A percentile compares a stretch with the other conserved stretches of the same genome.
Conservation (phyloP, 2,888 invertebrate species). For the Microctonus hyperodae region DNA sequence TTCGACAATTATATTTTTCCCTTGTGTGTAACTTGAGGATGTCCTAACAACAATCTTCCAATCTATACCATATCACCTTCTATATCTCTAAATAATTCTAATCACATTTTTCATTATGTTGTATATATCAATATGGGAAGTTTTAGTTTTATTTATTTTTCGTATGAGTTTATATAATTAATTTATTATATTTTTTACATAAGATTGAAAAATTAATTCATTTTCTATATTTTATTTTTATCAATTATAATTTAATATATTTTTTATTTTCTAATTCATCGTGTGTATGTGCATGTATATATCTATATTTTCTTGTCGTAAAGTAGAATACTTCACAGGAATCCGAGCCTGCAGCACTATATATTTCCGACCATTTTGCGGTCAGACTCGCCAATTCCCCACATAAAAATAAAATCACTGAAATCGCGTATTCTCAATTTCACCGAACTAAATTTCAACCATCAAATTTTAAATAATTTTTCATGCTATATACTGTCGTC, state of each 20-base stretch:
- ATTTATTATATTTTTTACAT: no score
- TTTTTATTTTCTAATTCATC: not conserved
- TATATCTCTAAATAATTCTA: conserved; percentile 7
- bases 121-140: not conserved
- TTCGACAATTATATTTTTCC: conserved; percentile 45
- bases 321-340: conserved; percentile 37
- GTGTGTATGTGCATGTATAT: conserved; percentile 32
- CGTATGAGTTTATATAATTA: no score
- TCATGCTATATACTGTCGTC: not conserved
- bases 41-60: conserved; percentile 1
- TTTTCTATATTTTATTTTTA: no score
- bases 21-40: conserved; percentile 24
- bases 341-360: conserved; percentile 38
- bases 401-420: conserved; percentile 13
- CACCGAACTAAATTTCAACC: not conserved
- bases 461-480: not conserved
- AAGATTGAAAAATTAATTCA: no score
- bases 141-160: no score
- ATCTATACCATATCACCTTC: conserved; percentile 12
- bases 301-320: conserved; percentile 43
- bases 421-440: not conserved
- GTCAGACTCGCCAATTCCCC: conserved; percentile 33
- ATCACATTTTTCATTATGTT: not conserved
- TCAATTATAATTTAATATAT: no score
- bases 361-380: conserved; percentile 58